Evolutionary conservation across 2,113 vertebrate species (phyloP).

Genomic region (Poecilia latipinna): DNA sequence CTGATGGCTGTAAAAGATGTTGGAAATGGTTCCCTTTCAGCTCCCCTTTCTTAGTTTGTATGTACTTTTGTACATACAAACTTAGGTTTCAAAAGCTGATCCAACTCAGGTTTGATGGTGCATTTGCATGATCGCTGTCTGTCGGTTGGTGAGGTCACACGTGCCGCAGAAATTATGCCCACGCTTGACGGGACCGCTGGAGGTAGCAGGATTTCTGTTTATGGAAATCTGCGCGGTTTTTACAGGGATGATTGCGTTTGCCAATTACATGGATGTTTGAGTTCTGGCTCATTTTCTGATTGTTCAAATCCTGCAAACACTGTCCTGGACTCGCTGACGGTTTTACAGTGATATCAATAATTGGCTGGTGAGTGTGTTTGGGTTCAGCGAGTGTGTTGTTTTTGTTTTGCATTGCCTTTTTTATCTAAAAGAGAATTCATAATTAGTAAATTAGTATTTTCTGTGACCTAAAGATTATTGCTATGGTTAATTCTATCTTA

Average conservation of each 20-base stretch:
- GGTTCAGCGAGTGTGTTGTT: conserved; percentile 1
- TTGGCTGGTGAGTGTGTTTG: conserved; percentile 22
- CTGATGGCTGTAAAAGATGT: not conserved
- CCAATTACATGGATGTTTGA: conserved; percentile 61
- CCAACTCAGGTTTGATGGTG: not conserved
- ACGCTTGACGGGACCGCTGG: not conserved
- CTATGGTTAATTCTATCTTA: conserved; percentile 40
- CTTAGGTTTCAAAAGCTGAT: not conserved
- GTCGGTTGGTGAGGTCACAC: conserved; percentile 20
- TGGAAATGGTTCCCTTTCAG: not conserved
- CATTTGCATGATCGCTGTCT: not conserved
- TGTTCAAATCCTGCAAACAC: conserved; percentile 35
- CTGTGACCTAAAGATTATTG: conserved; percentile 47
- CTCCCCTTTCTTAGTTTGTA: not conserved
- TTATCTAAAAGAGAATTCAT: conserved; percentile 49
- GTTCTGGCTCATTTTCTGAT: conserved; percentile 46
- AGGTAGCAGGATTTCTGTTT: not conserved
- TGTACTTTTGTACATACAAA: not conserved
- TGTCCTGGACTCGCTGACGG: conserved; percentile 36
- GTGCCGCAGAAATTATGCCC: conserved; percentile 2
- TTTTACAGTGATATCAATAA: conserved; percentile 53
- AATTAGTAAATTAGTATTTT: conserved; percentile 47
- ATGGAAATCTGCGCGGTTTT: conserved; percentile 30
- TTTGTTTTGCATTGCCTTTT: conserved; percentile 28
- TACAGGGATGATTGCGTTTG: conserved; percentile 38